Evolutionary conservation across 1,140 invertebrate genomes (phyloP).

Genomic region (Dendroctonus valens): DNA sequence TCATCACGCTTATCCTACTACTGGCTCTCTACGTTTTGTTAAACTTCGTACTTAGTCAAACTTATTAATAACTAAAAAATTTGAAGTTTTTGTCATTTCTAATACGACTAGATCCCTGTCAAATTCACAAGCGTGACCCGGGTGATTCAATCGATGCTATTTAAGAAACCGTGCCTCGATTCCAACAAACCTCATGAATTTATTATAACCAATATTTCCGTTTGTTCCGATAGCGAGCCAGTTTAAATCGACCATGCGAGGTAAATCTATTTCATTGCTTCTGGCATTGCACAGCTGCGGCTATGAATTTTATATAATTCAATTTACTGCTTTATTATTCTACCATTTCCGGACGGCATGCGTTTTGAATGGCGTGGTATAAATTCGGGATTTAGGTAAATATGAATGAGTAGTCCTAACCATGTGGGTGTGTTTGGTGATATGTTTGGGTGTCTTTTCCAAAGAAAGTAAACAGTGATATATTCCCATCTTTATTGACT

Average conservation of each 20-base stretch:
- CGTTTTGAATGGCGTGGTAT: background rate
- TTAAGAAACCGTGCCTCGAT: background rate
- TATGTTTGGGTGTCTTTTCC: slow-evolving; percentile 6
- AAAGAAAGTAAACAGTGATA: slow-evolving; percentile 46
- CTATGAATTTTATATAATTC: slow-evolving; percentile 1
- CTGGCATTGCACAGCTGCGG: background rate
- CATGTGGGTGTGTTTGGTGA: background rate
- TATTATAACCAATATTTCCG: background rate
- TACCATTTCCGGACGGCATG: too few relatives aligned
- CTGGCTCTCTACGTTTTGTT: too few relatives aligned
- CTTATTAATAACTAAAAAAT: background rate
- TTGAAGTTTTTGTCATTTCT: background rate
- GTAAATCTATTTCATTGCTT: background rate
- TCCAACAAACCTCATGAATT: slow-evolving; percentile 1
- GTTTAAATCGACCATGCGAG: background rate
- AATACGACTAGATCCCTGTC: background rate
- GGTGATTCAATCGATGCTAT: too few relatives aligned
- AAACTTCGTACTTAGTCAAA: too few relatives aligned
- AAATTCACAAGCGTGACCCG: background rate
- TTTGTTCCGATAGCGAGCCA: too few relatives aligned
- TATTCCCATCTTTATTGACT: slow-evolving; percentile 67
- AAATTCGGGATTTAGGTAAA: background rate
- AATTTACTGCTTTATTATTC: background rate
- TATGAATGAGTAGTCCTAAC: background rate
- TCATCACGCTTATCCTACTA: too few relatives aligned